Conservation (phyloP, 2,888 invertebrate genomes). For the Allygus modestus region DNA sequence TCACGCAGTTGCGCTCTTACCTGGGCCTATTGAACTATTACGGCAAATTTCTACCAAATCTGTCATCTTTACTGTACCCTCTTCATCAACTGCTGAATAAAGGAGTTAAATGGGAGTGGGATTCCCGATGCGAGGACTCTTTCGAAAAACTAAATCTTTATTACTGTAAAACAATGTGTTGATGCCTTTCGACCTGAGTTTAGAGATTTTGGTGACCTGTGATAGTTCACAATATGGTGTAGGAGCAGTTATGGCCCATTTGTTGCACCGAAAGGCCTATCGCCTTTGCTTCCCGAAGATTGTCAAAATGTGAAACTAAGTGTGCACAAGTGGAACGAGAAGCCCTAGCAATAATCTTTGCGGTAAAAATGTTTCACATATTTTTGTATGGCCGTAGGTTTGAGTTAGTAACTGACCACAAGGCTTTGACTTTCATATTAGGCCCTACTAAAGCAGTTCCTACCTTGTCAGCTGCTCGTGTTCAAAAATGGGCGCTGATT, state of each 20-base stretch:
- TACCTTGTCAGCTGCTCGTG: conserved; percentile 11
- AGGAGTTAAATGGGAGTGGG: neutral
- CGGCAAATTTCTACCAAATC: conserved; percentile 7
- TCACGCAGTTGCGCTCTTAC: conserved; percentile 1
- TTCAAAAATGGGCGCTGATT: conserved; percentile 5
- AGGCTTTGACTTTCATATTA: neutral
- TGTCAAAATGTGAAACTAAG: conserved; percentile 45
- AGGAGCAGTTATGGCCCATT: conserved; percentile 26
- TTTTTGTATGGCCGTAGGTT: conserved; percentile 55
- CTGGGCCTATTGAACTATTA: neutral
- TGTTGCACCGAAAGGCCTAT: conserved; percentile 44
- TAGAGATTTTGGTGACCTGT: conserved; percentile 43
- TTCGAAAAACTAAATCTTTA: neutral
- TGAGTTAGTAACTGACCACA: conserved; percentile 63
- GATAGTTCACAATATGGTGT: conserved; percentile 50
- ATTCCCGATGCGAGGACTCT: neutral
- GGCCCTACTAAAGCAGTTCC: neutral
- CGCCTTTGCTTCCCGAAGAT: conserved; percentile 35
- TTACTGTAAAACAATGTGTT: neutral
- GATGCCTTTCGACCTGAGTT: conserved; percentile 36
- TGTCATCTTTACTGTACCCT: neutral
- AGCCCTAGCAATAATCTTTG: conserved; percentile 43
- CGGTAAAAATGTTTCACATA: conserved; percentile 56
- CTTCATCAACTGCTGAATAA: neutral
- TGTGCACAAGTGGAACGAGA: conserved; percentile 61